These are phyloP conservation scores for Drosophila aldrichi DNA, from an alignment of 2,888 invertebrate species.

Conservation along the genomic window DNA sequence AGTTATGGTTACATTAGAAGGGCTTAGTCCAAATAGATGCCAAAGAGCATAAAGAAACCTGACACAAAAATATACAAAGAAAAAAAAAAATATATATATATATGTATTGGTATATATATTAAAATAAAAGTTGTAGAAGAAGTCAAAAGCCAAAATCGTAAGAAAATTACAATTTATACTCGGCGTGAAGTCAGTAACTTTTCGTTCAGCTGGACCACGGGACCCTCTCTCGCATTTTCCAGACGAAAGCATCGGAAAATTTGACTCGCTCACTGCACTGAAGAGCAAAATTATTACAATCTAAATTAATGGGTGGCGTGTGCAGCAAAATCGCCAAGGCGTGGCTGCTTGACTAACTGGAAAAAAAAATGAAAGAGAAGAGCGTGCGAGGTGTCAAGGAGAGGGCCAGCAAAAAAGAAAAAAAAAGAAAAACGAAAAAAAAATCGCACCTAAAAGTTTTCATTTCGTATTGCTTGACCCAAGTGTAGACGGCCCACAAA, in stretches of 20 bases:
- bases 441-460: conserved; percentile 31
- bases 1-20: conserved; percentile 76
- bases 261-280: conserved; percentile 37
- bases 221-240: conserved; percentile 60
- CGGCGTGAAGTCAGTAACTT: conserved; percentile 15
- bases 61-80: conserved; percentile 2
- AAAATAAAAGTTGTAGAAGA: conserved; percentile 2
- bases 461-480: conserved; percentile 34
- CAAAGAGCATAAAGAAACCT: conserved; percentile 16
- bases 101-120: not conserved
- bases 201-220: conserved; percentile 10
- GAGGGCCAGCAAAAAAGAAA: not conserved
- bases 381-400: conserved; percentile 31
- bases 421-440: not conserved
- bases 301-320: conserved; percentile 69
- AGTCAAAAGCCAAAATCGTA: conserved; percentile 24
- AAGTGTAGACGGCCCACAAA: conserved; percentile 46
- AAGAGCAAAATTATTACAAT: conserved; percentile 44
- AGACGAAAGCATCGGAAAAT: conserved; percentile 66
- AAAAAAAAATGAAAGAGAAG: conserved; percentile 30
- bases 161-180: conserved; percentile 30
- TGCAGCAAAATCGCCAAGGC: conserved; percentile 44
- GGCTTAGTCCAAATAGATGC: conserved; percentile 51
- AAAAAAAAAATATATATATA: not conserved
- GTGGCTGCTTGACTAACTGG: conserved; percentile 51